A percentile compares a stretch with the other conserved stretches of the same genome.
Evolutionary conservation across 1,140 invertebrate genomes (phyloP).

Genomic region (Drosophila repletoides): DNA sequence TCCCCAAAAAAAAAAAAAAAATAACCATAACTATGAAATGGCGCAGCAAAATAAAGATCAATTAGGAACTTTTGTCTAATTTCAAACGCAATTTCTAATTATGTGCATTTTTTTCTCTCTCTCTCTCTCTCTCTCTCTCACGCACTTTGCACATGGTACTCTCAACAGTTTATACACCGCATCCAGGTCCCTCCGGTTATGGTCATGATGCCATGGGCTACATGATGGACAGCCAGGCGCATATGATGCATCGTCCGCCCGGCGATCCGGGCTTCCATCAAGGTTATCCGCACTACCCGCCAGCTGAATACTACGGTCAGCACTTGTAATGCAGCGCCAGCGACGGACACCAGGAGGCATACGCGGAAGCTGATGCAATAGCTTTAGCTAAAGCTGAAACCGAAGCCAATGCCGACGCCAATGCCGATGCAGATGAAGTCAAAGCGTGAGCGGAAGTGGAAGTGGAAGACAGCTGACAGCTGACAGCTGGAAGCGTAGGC

Average conservation of each 20-base stretch:
- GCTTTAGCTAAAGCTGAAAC: background rate
- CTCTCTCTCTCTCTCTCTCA: constrained; percentile 6
- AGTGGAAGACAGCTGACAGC: constrained; percentile 4
- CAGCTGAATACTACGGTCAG: constrained; percentile 95
- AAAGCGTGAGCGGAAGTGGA: constrained; percentile 12
- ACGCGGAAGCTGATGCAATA: background rate
- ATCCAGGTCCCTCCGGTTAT: constrained; percentile 96
- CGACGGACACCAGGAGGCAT: constrained; percentile 12
- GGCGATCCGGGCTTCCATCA: constrained; percentile 95
- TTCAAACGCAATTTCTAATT: constrained; percentile 72
- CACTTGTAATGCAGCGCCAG: constrained; percentile 87
- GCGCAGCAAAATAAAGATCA: constrained; percentile 50
- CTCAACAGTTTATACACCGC: constrained; percentile 91
- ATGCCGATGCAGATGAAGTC: background rate
- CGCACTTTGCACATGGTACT: constrained; percentile 12
- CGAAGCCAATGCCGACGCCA: background rate
- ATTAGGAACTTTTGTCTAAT: constrained; percentile 22
- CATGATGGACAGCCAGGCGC: constrained; percentile 97
- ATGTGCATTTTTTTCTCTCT: constrained; percentile 83
- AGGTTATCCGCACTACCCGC: constrained; percentile 93
- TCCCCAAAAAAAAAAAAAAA: constrained; percentile 34
- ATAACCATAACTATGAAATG: constrained; percentile 73
- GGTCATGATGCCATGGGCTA: constrained; percentile 98
- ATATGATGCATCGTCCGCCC: constrained; percentile 97
- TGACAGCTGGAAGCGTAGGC: background rate